Conservation (phyloP, 1,140 invertebrate species). For the Apis mellifera region DNA sequence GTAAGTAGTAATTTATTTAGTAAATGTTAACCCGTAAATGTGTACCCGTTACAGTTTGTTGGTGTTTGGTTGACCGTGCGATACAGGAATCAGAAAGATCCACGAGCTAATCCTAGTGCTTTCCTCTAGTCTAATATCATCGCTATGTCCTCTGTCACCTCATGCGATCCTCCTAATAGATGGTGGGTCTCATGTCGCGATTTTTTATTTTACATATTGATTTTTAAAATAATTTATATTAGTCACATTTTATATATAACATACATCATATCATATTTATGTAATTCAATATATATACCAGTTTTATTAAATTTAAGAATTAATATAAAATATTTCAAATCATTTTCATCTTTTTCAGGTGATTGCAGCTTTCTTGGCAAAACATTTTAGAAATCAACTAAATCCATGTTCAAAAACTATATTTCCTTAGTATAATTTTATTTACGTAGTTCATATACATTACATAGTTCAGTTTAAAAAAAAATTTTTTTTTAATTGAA, state of each 20-base stretch:
- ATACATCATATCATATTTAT: not conserved
- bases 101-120: conserved; percentile 96
- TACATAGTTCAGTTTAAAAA: conserved; percentile 10
- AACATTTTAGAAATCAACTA: conserved; percentile 88
- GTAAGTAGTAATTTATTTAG: conserved; percentile 12
- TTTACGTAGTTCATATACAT: conserved; percentile 58
- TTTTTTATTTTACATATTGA: conserved; percentile 45
- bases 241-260: not conserved
- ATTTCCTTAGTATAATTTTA: conserved; percentile 84
- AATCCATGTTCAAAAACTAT: conserved; percentile 86
- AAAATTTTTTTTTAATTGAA: conserved; percentile 27
- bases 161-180: conserved; percentile 77
- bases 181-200: conserved; percentile 77
- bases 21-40: conserved; percentile 60
- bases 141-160: conserved; percentile 78
- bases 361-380: conserved; percentile 88
- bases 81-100: conserved; percentile 98
- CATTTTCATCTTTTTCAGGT: conserved; percentile 82
- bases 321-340: not conserved
- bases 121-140: conserved; percentile 91
- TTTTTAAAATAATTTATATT: conserved; percentile 20
- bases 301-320: not conserved
- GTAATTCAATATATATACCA: not conserved
- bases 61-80: conserved; percentile 98
- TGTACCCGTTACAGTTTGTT: conserved; percentile 91